Evolutionary conservation across 2,888 invertebrate genomes (phyloP).

Genomic region (Drosophila atripex): DNA sequence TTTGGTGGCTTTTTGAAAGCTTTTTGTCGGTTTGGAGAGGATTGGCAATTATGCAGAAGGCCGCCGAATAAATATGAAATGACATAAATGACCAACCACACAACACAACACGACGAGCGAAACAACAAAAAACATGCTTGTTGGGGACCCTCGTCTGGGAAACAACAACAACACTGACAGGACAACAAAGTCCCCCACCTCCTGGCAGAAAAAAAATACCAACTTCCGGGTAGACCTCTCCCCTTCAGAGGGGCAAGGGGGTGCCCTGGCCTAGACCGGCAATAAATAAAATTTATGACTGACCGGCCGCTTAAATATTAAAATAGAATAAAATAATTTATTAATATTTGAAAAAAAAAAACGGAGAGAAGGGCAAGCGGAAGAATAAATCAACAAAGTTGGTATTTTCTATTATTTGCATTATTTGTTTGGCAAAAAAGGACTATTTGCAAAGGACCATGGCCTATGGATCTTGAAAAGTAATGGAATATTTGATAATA

Average conservation of each 20-base stretch:
- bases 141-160: slow-evolving; percentile 67
- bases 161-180: slow-evolving; percentile 52
- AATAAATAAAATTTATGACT: slow-evolving; percentile 63
- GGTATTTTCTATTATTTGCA: slow-evolving; percentile 11
- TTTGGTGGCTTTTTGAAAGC: slow-evolving; percentile 35
- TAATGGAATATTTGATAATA: neutral
- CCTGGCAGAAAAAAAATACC: too few relatives aligned
- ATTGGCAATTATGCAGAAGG: slow-evolving; percentile 69
- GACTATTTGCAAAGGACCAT: neutral
- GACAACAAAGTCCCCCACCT: slow-evolving; percentile 53
- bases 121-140: slow-evolving; percentile 36
- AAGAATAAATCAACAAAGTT: neutral
- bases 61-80: slow-evolving; percentile 74
- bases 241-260: slow-evolving; percentile 4
- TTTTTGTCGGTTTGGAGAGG: slow-evolving; percentile 23
- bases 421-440: too few relatives aligned
- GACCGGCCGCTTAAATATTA: slow-evolving; percentile 56
- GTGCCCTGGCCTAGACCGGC: slow-evolving; percentile 9
- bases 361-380: slow-evolving; percentile 8
- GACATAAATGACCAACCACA: slow-evolving; percentile 67
- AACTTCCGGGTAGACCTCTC: neutral
- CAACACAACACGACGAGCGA: slow-evolving; percentile 11
- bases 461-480: neutral
- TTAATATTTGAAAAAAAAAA: slow-evolving; percentile 44
- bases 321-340: slow-evolving; percentile 66